Evolutionary conservation across 2,888 invertebrate genomes (phyloP).

Genomic region (Liodrosophila aerea): DNA sequence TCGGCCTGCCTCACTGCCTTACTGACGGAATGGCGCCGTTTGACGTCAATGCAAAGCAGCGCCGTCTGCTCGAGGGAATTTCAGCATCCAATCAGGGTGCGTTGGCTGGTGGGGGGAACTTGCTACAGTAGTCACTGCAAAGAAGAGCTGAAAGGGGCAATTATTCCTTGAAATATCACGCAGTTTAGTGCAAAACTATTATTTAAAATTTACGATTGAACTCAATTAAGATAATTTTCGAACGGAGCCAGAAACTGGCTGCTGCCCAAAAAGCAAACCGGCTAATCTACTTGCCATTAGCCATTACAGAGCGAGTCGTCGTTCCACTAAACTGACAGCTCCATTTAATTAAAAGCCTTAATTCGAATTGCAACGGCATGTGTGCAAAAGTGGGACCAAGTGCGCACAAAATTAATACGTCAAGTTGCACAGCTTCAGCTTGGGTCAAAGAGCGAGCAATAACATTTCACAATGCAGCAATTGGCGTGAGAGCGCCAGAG

Average conservation of each 20-base stretch:
- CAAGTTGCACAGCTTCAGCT: slow-evolving; percentile 8
- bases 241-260: slow-evolving; percentile 20
- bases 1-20: slow-evolving; percentile 65
- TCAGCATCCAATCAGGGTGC: slow-evolving; percentile 13
- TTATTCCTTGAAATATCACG: no score
- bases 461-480: slow-evolving; percentile 33
- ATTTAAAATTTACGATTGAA: slow-evolving; percentile 65
- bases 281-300: no score
- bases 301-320: slow-evolving; percentile 15
- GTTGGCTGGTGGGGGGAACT: not conserved
- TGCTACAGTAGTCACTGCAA: slow-evolving; percentile 5
- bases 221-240: slow-evolving; percentile 68
- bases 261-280: slow-evolving; percentile 43
- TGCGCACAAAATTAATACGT: slow-evolving; percentile 7
- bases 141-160: no score
- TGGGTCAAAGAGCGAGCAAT: not conserved
- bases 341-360: slow-evolving; percentile 58
- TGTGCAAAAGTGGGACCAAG: not conserved
- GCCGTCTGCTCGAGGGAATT: slow-evolving; percentile 31
- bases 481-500: slow-evolving; percentile 3
- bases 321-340: slow-evolving; percentile 53
- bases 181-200: slow-evolving; percentile 11
- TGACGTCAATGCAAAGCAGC: slow-evolving; percentile 62
- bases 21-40: slow-evolving; percentile 58
- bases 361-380: slow-evolving; percentile 57